Base-by-base conservation (phyloP, 2,888 invertebrate species). In the Ethmia dodecea region DNA sequence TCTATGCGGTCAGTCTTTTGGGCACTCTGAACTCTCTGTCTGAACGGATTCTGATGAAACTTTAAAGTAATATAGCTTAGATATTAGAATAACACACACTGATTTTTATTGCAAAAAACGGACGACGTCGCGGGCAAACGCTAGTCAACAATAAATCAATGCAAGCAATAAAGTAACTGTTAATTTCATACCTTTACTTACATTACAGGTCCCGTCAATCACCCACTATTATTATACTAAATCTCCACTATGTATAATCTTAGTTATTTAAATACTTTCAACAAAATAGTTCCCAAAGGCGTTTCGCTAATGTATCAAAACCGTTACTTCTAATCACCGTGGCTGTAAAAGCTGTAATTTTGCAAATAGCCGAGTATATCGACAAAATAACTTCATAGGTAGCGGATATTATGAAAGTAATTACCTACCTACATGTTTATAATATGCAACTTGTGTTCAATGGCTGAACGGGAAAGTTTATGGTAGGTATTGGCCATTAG, bases 301-400 rank as follows among this genome's bases (percentile, higher is more conserved):
- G 44, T 44, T 62, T 49, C 33, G 49, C 53, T 52, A 58, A 70
- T 66, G 56, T 55, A 62, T 57, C 54, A 49, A 55, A 55, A 65
- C 75, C 64, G 75, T 71, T 77, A 76, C 52, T 53, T 55, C 57
- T 74, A 77, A 77, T 76, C 63, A 62, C 52, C 55, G 52, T 46
- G 43, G 48, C 38, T 43, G 54, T 67, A 60, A 58, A 68, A 68
- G 63, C 63, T 64, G 59, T 76, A 73, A 79, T 79, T 78, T 79
- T 42, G 74, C 74, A 73, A 76, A 73, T 67, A 56, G 62, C 58
- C 52, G 58, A 35, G 49, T 38, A 39, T 54, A 53, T 62, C 46
- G 50, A 47, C 50, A 52, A 55, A 67, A 68, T 67, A 62, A 62
- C 65, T 64, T 61, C 52, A 65, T 68, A 65, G 60, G 63, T 62